Conservation (phyloP, 2,113 vertebrate species). For the Neotoma lepida region DNA sequence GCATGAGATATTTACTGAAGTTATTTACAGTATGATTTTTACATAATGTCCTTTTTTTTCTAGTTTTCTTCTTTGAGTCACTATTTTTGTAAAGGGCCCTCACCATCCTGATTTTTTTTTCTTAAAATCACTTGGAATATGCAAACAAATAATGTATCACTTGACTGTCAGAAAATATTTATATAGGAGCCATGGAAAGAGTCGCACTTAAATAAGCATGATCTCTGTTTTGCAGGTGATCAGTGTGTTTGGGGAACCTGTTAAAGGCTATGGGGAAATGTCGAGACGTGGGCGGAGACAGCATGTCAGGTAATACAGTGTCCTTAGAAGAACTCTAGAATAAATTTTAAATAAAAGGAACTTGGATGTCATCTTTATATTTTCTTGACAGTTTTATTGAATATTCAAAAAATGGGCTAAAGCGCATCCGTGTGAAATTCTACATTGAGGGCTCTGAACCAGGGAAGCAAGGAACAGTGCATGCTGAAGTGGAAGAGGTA, state of each 20-base stretch:
- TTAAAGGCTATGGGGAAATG: constrained; percentile 94
- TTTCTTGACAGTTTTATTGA: constrained; percentile 88
- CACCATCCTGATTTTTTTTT: neutral
- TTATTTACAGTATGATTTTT: neutral
- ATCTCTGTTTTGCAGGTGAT: constrained; percentile 87
- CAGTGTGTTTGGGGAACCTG: constrained; percentile 92
- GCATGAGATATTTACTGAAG: neutral
- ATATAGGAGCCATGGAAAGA: neutral
- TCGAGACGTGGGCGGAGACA: constrained; percentile 94
- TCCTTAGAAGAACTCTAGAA: neutral
- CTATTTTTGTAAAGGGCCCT: neutral
- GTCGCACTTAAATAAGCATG: rapidly evolving
- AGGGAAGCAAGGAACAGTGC: constrained; percentile 92
- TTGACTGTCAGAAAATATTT: constrained; percentile 4
- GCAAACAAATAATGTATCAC: neutral
- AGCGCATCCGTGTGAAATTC: constrained; percentile 93
- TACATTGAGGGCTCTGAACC: constrained; percentile 96
- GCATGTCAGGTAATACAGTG: constrained; percentile 89
- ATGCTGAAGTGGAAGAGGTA: constrained; percentile 95
- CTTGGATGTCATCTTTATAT: constrained; percentile 3
- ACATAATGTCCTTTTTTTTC: neutral
- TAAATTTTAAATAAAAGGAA: neutral
- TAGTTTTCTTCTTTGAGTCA: neutral
- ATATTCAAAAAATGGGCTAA: constrained; percentile 92
- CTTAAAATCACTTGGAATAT: neutral